Base-by-base conservation (phyloP, 1,140 invertebrate species). In the Aphelenchoides avenae region DNA sequence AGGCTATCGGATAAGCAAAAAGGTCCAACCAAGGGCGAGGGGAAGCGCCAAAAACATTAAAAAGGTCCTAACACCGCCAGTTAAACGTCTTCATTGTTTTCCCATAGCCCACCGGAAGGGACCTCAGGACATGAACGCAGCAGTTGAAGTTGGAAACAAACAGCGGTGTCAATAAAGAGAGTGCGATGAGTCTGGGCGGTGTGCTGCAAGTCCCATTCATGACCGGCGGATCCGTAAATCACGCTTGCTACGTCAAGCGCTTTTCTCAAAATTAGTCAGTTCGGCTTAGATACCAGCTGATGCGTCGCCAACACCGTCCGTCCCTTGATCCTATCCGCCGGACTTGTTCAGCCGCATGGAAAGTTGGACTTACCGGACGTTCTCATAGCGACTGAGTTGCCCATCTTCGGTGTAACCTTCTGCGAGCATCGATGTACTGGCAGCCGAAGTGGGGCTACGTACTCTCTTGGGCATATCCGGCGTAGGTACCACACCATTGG, bases 391-490 rank as follows among this genome's bases (percentile, higher is more conserved):
- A 40, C 56, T 58, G 22, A 58, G 22, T 24, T 60, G 54, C 6
- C 57, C 55, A 40, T 58, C 56, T 24, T 58, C 56, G 22, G 56
- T 58, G 22, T 42, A 59, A 20, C 56, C 51, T 31, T 58, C 56
- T 18, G 52, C 56, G 11, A 58, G 31, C 22, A 51, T 37, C 1
- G 54, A 34, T 3, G 54, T 58, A 27, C 20, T 64, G 18, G 42
- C 29, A 13, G 54, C 39, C 4, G 56, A 58, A n/a, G n/a, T n/a
- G n/a, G n/a, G n/a, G n/a, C n/a, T n/a, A n/a, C n/a, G n/a, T n/a
- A n/a, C n/a, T n/a, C n/a, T n/a, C n/a, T n/a, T n/a, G n/a, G n/a
- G n/a, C n/a, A n/a, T n/a, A n/a, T n/a, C n/a, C n/a, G n/a, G n/a
- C n/a, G n/a, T n/a, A n/a, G n/a, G n/a, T n/a, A n/a, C n/a, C n/a